phyloP scores from a whole-genome alignment of 2,888 invertebrate genomes.

The Galerucella pusilla region DNA sequence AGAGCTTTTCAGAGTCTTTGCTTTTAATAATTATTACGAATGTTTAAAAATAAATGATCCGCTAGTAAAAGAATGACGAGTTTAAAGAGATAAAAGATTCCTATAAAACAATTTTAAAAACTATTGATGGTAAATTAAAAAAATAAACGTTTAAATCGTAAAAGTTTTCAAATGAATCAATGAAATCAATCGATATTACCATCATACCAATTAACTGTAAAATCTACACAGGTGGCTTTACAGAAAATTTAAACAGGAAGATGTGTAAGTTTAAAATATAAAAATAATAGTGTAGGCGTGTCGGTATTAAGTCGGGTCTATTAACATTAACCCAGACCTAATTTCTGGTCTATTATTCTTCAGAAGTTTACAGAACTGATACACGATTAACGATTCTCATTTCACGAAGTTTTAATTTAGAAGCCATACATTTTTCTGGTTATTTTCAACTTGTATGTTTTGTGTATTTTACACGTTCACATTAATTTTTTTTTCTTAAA shows the following conservation, averaged over 20 bases:
- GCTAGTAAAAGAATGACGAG: not conserved
- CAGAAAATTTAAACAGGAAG: not conserved
- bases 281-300: not conserved
- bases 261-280: not conserved
- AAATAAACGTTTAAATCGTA: not conserved
- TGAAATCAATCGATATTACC: not conserved
- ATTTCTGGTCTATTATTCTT: conserved; percentile 28
- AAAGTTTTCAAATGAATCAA: not conserved
- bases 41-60: not conserved
- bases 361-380: conserved; percentile 30
- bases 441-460: conserved; percentile 16
- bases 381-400: conserved; percentile 24
- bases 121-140: not conserved
- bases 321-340: conserved; percentile 19
- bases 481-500: conserved; percentile 14
- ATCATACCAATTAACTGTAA: not conserved
- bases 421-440: conserved; percentile 15
- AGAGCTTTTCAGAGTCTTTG: no score
- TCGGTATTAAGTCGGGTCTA: not conserved
- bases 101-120: not conserved
- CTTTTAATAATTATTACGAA: no score
- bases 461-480: conserved; percentile 13
- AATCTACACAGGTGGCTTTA: not conserved
- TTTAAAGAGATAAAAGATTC: not conserved
- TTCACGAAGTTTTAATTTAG: conserved; percentile 16